Percentiles rank a stretch among this genome's conserved stretches.
These are phyloP conservation scores for Anhinga rufa DNA, from an alignment of 2,113 vertebrate genomes.

Conservation along the genomic window DNA sequence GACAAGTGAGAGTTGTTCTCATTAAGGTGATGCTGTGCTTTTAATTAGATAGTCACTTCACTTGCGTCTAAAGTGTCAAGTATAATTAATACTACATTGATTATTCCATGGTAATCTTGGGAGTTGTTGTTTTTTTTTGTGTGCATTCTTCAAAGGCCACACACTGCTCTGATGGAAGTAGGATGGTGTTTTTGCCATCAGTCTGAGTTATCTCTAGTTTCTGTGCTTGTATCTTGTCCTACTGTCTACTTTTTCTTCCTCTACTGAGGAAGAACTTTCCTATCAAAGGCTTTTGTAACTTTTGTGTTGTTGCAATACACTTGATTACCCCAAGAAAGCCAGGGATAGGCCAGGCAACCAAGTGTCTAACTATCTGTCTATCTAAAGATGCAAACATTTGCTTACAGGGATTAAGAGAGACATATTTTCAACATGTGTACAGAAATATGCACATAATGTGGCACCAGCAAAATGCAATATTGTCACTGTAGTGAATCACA, in stretches of 20 bases:
- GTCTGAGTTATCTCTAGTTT: background rate
- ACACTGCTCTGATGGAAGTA: background rate
- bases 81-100: background rate
- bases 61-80: background rate
- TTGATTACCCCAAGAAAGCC: background rate
- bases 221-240: background rate
- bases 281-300: background rate
- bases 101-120: background rate
- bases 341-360: background rate
- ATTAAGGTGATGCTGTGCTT: constrained; percentile 34
- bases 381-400: background rate
- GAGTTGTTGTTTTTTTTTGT: background rate
- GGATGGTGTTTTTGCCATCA: background rate
- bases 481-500: background rate
- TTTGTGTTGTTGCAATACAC: background rate
- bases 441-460: background rate
- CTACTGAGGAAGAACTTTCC: background rate
- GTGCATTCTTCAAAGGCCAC: background rate
- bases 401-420: background rate
- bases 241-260: background rate
- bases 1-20: constrained; percentile 9
- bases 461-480: background rate
- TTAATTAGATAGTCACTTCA: constrained; percentile 22
- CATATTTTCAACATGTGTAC: background rate
- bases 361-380: background rate